Percentiles rank a stretch among this genome's conserved stretches.
phyloP scores from a whole-genome alignment of 2,797 vertebrate species.

The Silurus aristotelis region DNA sequence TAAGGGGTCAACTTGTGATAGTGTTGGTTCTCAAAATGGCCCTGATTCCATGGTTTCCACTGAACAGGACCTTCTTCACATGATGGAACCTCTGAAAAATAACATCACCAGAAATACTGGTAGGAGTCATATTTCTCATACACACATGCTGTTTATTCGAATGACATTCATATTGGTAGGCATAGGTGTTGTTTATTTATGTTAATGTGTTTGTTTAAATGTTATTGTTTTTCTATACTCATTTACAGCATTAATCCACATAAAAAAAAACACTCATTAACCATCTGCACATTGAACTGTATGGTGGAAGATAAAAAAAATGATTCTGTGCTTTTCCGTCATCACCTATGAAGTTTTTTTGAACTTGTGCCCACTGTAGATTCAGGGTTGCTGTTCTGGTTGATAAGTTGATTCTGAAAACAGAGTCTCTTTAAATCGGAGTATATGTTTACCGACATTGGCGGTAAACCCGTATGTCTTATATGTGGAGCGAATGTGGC shows the following conservation, averaged over 20 bases:
- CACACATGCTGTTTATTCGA: too few species aligned
- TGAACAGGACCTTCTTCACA: constrained; percentile 55
- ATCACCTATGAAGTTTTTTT: neutral
- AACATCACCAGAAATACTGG: constrained; percentile 70
- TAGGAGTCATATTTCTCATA: constrained; percentile 42
- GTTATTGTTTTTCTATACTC: neutral
- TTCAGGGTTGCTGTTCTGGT: neutral
- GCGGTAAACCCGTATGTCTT: too few species aligned
- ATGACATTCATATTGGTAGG: too few species aligned
- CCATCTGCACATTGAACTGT: neutral
- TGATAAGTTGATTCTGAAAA: too few species aligned
- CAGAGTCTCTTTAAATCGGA: too few species aligned
- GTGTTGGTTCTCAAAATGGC: constrained; percentile 44
- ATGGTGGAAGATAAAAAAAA: neutral
- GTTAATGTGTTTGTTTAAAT: neutral
- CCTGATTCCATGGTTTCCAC: constrained; percentile 55
- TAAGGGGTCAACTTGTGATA: constrained; percentile 36
- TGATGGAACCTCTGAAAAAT: constrained; percentile 66
- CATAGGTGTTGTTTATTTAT: neutral
- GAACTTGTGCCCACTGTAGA: neutral
- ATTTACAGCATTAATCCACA: neutral
- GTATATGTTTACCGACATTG: too few species aligned
- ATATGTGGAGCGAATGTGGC: too few species aligned
- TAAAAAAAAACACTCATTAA: neutral
- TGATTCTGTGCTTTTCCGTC: neutral